Conservation (phyloP, 2,888 invertebrate species). For the Drosophila aldrichi region DNA sequence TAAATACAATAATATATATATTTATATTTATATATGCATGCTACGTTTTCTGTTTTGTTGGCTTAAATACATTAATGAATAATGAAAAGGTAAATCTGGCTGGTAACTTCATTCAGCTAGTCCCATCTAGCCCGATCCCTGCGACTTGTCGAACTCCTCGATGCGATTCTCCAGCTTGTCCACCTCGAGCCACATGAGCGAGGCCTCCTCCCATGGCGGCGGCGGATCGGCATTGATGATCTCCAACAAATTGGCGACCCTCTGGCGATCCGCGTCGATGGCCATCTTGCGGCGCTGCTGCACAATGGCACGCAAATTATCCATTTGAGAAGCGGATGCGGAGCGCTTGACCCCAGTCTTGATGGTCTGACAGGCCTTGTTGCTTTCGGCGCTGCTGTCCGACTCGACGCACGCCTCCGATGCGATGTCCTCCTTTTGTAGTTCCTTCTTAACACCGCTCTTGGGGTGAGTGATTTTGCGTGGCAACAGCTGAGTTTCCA, state of each 20-base stretch:
- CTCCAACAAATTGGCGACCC: neutral
- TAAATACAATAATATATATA: no score
- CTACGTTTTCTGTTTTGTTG: no score
- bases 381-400: neutral
- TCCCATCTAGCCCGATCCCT: neutral
- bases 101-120: no score
- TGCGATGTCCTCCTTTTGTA: neutral
- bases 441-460: neutral
- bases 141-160: neutral
- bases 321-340: no score
- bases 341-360: constrained; percentile 5
- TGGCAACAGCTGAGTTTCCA: neutral
- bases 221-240: constrained; percentile 15
- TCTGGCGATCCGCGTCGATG: neutral
- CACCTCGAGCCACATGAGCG: constrained; percentile 11
- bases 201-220: constrained; percentile 2
- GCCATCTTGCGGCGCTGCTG: neutral
- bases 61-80: neutral
- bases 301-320: neutral
- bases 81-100: no score
- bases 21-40: no score
- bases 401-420: neutral
- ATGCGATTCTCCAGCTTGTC: constrained; percentile 15
- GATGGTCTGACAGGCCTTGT: constrained; percentile 6
- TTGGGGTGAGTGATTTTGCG: neutral